These are phyloP conservation scores for Aporophyla nigra DNA, from an alignment of 2,888 invertebrate species.

Conservation along the genomic window DNA sequence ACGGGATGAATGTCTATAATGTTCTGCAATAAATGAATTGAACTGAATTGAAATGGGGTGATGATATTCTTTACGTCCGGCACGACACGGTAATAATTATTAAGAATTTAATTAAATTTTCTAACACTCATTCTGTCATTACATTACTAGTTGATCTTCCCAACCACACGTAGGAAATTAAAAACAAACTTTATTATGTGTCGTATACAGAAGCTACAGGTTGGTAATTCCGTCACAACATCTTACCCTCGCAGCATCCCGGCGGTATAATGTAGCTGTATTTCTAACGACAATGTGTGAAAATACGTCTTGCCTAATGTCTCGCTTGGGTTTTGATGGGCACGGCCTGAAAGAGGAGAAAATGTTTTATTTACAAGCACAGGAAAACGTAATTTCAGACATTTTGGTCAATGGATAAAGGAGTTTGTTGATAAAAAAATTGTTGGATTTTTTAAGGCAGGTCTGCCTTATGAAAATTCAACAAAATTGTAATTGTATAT, in stretches of 20 bases:
- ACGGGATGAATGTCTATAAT: no score
- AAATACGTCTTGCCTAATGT: constrained; percentile 21
- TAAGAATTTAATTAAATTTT: background rate
- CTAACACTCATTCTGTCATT: background rate
- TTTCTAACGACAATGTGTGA: constrained; percentile 36
- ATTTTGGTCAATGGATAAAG: background rate
- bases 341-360: background rate
- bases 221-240: constrained; percentile 35
- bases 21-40: no score
- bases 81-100: no score
- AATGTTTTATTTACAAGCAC: constrained; percentile 8
- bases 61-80: no score
- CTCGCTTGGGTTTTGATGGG: background rate
- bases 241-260: constrained; percentile 21
- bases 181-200: constrained; percentile 23
- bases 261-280: constrained; percentile 23
- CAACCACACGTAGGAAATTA: constrained; percentile 14
- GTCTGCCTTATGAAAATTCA: background rate
- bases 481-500: background rate
- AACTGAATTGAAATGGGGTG: no score
- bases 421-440: no score
- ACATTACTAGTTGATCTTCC: constrained; percentile 16
- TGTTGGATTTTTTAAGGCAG: no score
- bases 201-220: constrained; percentile 36
- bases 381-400: background rate